A percentile compares a stretch with the other conserved stretches of the same genome.
phyloP scores from a whole-genome alignment of 1,140 invertebrate species.

The Rhagoletis zephyria region DNA sequence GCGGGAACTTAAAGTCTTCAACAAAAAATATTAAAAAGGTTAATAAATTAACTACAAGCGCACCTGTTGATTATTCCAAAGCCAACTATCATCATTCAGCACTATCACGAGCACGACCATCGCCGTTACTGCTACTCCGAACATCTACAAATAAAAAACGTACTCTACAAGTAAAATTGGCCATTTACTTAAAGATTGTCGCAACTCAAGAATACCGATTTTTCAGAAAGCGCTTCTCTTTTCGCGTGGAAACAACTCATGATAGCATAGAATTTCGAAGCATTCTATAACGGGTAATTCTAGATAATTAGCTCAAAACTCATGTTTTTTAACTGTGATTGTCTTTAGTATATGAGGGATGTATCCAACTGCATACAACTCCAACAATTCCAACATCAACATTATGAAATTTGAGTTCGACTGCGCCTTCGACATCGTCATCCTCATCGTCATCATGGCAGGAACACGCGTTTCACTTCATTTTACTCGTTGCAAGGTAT shows the following conservation, averaged over 20 bases:
- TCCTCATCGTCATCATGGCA: background rate
- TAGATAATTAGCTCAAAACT: too few relatives aligned
- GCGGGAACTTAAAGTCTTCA: background rate
- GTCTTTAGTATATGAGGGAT: too few relatives aligned
- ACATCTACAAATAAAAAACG: background rate
- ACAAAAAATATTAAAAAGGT: background rate
- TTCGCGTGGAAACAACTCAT: too few relatives aligned
- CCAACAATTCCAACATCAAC: constrained; percentile 44
- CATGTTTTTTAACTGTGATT: too few relatives aligned
- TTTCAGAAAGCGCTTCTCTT: too few relatives aligned
- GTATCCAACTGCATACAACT: background rate
- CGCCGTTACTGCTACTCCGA: background rate
- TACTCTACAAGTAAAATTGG: background rate
- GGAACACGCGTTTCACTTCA: background rate
- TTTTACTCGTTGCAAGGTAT: constrained; percentile 63
- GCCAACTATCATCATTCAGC: constrained; percentile 3
- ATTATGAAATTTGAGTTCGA: constrained; percentile 9
- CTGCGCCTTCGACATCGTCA: background rate
- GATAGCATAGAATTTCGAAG: too few relatives aligned
- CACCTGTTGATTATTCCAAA: background rate
- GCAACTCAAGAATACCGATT: too few relatives aligned
- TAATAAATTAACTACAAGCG: constrained; percentile 33
- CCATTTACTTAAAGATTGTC: too few relatives aligned
- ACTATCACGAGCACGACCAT: background rate
- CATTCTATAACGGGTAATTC: too few relatives aligned